Evolutionary conservation across 2,888 invertebrate genomes (phyloP), one percentile per base, ranked within the genome.

Genomic region (Pharmacophagus antenor): DNA sequence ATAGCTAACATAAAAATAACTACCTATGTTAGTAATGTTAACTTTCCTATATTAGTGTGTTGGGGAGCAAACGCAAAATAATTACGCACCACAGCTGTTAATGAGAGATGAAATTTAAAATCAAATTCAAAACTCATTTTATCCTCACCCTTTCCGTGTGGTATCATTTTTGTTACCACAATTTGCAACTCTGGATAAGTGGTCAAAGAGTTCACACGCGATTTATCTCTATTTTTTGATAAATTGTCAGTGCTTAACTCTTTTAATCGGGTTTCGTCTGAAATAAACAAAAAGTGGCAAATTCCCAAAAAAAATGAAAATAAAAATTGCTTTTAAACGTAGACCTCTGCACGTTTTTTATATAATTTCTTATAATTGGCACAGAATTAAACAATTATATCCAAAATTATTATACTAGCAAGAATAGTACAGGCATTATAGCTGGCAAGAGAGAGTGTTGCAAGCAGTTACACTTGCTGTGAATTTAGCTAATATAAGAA

Each of bases 101-200:
- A 42, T 25, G 37, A 15, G 46, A 23, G 20, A 50, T 56, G 41
- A 61, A 41, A 21, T 54, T 56, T 21, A 31, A 48, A 53, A 21
- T 51, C 12, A 46, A 15, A 20, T 31, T 31, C 12, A 54, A 25
- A 44, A 37, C 48, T 58, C 53, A 44, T n/a, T 61, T 22, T 49
- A 27, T 52, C 61, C 84, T 88, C 86, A 88, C 88, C 88, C 72
- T 80, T 80, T 64, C 78, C 79, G 64, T 79, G 82, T 60, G 85
- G 82, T 73, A 89, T 80, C 65, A 88, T 74, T 82, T 87, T 89
- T 70, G 88, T 85, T 61, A 89, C 83, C 71, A 88, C 88, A 58
- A 88, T 76, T 85, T 86, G 87, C 80, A 89, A 77, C 75, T 88
- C 87, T 70, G 88, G 88, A 67, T 82, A 85, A 56, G 74, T 79